These are phyloP conservation scores for Odontamblyopus lacepedii DNA, from an alignment of 2,797 vertebrate species.

Conservation along the genomic window DNA sequence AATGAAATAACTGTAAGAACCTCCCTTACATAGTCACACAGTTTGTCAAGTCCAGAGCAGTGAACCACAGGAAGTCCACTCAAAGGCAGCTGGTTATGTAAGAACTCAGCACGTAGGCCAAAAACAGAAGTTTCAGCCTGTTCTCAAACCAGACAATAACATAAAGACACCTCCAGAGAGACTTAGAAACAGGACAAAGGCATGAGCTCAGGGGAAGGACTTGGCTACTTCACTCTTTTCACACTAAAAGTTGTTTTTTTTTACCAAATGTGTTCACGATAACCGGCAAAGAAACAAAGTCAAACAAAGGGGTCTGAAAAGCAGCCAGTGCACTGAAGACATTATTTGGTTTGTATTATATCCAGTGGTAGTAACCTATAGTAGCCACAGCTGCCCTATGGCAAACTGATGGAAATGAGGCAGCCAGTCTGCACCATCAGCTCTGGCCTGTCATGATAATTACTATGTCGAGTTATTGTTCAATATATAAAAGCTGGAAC, in stretches of 20 bases:
- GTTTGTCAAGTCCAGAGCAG: slow-evolving; percentile 20
- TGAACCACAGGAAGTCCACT: slow-evolving; percentile 34
- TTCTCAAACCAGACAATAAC: slow-evolving; percentile 12
- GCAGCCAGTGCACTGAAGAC: neutral
- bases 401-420: too few species aligned
- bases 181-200: neutral
- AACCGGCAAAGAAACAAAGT: neutral
- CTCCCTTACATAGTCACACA: slow-evolving; percentile 44
- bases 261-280: neutral
- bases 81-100: slow-evolving; percentile 43
- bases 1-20: slow-evolving; percentile 54
- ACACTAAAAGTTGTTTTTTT: neutral
- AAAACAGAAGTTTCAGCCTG: slow-evolving; percentile 21
- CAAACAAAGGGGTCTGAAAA: neutral
- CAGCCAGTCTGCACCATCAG: too few species aligned
- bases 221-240: neutral
- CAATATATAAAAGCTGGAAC: too few species aligned
- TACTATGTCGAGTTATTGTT: too few species aligned
- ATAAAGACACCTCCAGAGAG: slow-evolving; percentile 21
- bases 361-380: too few species aligned
- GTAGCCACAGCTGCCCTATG: too few species aligned
- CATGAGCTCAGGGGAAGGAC: neutral
- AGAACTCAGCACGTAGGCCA: slow-evolving; percentile 28
- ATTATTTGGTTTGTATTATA: neutral
- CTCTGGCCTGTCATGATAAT: too few species aligned